Base-by-base conservation (phyloP, 2,797 vertebrate species). In the Danio jaintianensis region DNA sequence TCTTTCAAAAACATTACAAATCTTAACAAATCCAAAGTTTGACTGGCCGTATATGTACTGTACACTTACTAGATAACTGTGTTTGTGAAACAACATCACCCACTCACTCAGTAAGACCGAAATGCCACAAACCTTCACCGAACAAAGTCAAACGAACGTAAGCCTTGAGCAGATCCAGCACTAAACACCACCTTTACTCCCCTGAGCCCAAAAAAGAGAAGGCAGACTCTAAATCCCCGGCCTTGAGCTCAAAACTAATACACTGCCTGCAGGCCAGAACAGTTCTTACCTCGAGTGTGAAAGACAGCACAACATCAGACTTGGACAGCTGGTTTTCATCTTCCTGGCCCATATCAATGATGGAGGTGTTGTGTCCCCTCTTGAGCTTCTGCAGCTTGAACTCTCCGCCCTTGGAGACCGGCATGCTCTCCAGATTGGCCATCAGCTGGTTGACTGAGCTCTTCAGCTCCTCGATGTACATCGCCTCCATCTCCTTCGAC, bases 341-440 rank as follows among this genome's bases (percentile, higher is more conserved):
- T 91, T 99, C 97, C 85, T 99, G 97, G 4, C 98, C 98, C 96
- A 99, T 97, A 90, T 99, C 98, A 66, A 99, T 99, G 87, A 99
- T 98, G 58, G 98, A 99, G 22, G 97, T 94, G 69, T 99, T 99
- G 92, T 99, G 97, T 67, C 97, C 97, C 75, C 98, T 94, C 84
- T 98, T 99, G 70, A 99, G 94, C 84, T 98, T 99, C 91, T 99
- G 98, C 67, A 99, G 94, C 89, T 99, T 99, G 91, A 99, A 99
- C 87, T 99, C 98, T 48, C 97, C 97, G 0, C 98, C 98, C 91
- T 98, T 98, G 77, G 98, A 98, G 78, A 99, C 97, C 0, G 98
- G 98, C 98, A 99, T 99, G 92, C 98, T 99, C 90, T 99, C 98
- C 85, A 99, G 85, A 90, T 99, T 99, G 59, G 97, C 98, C 98